Evolutionary conservation across 2,888 invertebrate species (phyloP), one percentile per base, ranked within the genome.

Genomic region (Eustalomyia histrio): DNA sequence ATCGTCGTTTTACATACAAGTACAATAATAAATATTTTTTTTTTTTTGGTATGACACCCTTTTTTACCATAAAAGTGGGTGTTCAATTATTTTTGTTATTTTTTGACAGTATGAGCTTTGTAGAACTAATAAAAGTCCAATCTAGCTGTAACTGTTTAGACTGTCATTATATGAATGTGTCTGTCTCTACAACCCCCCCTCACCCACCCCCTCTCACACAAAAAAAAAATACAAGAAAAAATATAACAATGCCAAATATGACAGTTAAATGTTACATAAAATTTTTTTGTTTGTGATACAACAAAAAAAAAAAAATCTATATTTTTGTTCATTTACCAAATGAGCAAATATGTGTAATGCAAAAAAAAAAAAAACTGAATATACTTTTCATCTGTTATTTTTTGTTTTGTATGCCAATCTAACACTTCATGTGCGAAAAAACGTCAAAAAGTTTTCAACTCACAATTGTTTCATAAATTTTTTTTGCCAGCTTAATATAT

Each of bases 371-470:
- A 64, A 65, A 68, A 68, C n/a, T n/a, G n/a, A 35, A 35, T 64
- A 64, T 16, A 65, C 16, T 47, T 47, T 47, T 47, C 43, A n/a
- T 47, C 39, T 47, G 14, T 47, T 47, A 47, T 18, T 58, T 61
- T 63, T 61, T 57, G 18, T 47, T 78, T 78, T 78, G 65, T 67
- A 76, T 80, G 79, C 80, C 83, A 80, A 79, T 83, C 80, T 76
- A 80, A 82, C 83, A 83, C 82, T 82, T 82, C 82, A 82, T 82
- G 80, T 80, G 82, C 73, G 82, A 83, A 79, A 80, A 79, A 79
- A 67, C 75, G 79, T 79, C 75, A 82, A 82, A 81, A 81, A 81
- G 81, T 78, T 78, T 78, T 39, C 74, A 74, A 78, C 78, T 81
- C 74, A 78, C 71, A 81, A 81, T 75, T 81, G 71, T 81, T 78